Percentiles rank a stretch among this genome's conserved stretches.
Evolutionary conservation across 2,888 invertebrate species (phyloP).

Genomic region (Antitype chi): DNA sequence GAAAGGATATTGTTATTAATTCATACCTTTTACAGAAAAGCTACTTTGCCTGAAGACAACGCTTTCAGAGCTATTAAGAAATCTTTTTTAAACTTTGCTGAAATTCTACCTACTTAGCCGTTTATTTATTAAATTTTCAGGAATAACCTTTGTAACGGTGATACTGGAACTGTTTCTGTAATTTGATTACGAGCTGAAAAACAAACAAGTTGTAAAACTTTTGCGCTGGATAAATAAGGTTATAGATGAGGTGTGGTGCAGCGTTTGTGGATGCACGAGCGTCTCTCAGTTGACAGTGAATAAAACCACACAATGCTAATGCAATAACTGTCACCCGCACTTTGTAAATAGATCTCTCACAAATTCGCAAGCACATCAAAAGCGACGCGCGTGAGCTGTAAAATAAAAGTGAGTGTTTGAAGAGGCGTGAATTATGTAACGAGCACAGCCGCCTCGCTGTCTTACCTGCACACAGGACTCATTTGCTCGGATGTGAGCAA

Average conservation of each 20-base stretch:
- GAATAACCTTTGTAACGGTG: constrained; percentile 53
- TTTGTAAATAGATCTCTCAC: constrained; percentile 73
- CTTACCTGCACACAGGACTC: constrained; percentile 69
- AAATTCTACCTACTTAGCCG: constrained; percentile 51
- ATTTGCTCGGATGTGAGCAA: constrained; percentile 68
- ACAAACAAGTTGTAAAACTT: constrained; percentile 29
- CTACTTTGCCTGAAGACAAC: constrained; percentile 27
- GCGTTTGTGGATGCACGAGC: neutral
- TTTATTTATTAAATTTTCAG: constrained; percentile 63
- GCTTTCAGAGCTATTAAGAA: constrained; percentile 47
- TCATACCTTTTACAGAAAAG: constrained; percentile 27
- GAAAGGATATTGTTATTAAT: constrained; percentile 51
- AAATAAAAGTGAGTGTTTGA: constrained; percentile 79
- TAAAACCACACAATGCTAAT: constrained; percentile 57
- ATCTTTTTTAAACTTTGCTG: constrained; percentile 44
- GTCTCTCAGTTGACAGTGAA: constrained; percentile 42
- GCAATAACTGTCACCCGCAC: constrained; percentile 61
- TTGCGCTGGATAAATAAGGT: constrained; percentile 9
- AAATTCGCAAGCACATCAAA: constrained; percentile 74
- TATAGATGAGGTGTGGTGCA: neutral
- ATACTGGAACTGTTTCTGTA: constrained; percentile 38
- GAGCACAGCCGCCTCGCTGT: constrained; percentile 62
- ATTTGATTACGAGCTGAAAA: constrained; percentile 42
- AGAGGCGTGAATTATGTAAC: constrained; percentile 76
- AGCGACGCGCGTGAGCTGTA: constrained; percentile 70